Evolutionary conservation across 1,140 invertebrate species (phyloP).

Genomic region (Protaetia brevitarsis): DNA sequence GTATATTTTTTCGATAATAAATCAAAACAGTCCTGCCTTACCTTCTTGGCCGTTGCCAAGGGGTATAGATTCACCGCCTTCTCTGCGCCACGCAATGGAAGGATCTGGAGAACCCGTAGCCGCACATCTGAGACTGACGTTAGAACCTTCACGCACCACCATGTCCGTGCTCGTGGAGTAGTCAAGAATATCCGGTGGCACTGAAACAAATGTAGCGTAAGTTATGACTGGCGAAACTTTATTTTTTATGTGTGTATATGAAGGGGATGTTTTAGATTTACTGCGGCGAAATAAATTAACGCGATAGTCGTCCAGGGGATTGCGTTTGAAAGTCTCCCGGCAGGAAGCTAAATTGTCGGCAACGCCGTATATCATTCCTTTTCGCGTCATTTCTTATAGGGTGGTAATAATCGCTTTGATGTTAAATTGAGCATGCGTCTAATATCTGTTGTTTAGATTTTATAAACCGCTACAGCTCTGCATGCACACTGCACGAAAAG

Average conservation of each 20-base stretch:
- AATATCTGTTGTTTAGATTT: too few relatives aligned
- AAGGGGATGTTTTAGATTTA: background rate
- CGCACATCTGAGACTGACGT: slow-evolving; percentile 81
- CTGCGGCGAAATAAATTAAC: slow-evolving; percentile 5
- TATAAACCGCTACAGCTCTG: too few relatives aligned
- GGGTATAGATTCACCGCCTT: slow-evolving; percentile 66
- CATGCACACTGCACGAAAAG: too few relatives aligned
- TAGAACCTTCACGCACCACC: slow-evolving; percentile 80
- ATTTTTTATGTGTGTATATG: slow-evolving; percentile 5
- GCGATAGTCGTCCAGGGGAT: background rate
- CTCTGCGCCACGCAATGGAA: slow-evolving; percentile 80
- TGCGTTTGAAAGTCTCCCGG: background rate
- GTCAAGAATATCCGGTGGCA: slow-evolving; percentile 86
- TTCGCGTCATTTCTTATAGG: background rate
- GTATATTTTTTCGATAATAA: too few relatives aligned
- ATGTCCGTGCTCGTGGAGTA: slow-evolving; percentile 84
- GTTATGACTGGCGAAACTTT: slow-evolving; percentile 31
- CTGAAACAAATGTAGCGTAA: slow-evolving; percentile 54
- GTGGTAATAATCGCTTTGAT: background rate
- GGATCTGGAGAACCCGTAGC: slow-evolving; percentile 81
- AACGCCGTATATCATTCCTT: slow-evolving; percentile 1
- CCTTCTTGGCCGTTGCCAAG: slow-evolving; percentile 56
- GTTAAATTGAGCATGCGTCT: background rate
- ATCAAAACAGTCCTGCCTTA: too few relatives aligned
- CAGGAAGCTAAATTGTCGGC: background rate